phyloP scores from a whole-genome alignment of 2,113 vertebrate genomes.

The Cyphomyrus plagiostoma region DNA sequence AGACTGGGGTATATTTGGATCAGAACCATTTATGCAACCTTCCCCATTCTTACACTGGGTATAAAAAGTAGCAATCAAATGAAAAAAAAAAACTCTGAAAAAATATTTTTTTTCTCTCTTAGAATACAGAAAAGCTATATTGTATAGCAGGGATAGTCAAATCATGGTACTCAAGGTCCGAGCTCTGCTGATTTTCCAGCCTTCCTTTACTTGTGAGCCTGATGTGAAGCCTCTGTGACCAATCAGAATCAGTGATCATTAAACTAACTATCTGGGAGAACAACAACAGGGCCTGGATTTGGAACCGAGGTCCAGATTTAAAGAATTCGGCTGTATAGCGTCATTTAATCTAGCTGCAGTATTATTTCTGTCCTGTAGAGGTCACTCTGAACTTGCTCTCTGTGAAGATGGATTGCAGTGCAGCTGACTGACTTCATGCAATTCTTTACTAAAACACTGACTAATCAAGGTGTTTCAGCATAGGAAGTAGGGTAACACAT shows the following conservation, averaged over 20 bases:
- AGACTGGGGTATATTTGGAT: background rate
- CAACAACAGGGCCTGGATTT: no score
- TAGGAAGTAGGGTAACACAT: background rate
- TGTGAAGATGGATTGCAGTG: background rate
- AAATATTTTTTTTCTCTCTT: background rate
- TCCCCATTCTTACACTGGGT: background rate
- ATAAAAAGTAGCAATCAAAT: background rate
- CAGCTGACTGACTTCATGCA: background rate
- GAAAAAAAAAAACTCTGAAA: background rate
- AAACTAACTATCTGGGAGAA: no score
- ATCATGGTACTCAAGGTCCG: no score
- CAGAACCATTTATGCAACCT: background rate
- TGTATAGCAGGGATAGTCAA: no score
- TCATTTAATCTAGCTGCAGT: background rate
- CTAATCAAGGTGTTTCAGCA: background rate
- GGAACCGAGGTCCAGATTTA: no score
- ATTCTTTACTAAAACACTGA: background rate
- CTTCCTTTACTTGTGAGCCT: no score
- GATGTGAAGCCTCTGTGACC: no score
- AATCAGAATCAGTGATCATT: no score
- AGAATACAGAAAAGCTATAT: background rate
- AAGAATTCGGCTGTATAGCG: background rate
- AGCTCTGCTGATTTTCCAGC: no score
- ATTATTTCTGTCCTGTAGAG: conserved; percentile 1
- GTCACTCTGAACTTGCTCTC: background rate